phyloP scores from a whole-genome alignment of 1,140 invertebrate genomes.

The Venustaconcha ellipsiformis region DNA sequence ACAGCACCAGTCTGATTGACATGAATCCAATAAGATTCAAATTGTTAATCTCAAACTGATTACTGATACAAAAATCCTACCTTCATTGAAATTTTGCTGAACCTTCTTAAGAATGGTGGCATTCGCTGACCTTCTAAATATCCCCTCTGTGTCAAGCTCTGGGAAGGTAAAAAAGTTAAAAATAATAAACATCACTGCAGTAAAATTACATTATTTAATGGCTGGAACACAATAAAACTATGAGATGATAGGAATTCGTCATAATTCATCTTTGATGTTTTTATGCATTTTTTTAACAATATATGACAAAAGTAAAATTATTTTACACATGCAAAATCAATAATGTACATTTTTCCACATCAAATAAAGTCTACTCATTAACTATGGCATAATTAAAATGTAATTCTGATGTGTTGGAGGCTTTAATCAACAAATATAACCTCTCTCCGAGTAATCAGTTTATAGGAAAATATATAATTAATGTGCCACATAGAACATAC shows the following conservation, averaged over 20 bases:
- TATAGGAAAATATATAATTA: too few species aligned
- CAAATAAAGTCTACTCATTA: too few species aligned
- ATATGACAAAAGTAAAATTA: not conserved
- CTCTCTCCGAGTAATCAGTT: too few species aligned
- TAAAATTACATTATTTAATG: not conserved
- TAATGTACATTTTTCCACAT: not conserved
- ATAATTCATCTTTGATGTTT: not conserved
- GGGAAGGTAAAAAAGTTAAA: constrained; percentile 48
- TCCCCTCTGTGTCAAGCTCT: constrained; percentile 95
- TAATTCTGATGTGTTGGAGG: too few species aligned
- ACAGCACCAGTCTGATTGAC: not conserved
- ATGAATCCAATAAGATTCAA: too few species aligned
- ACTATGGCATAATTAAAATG: too few species aligned
- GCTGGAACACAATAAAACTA: not conserved
- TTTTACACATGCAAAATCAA: constrained; percentile 5
- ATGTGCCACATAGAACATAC: too few species aligned
- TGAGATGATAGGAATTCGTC: too few species aligned
- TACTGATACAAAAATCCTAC: constrained; percentile 70
- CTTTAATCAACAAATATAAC: too few species aligned
- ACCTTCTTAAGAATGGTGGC: constrained; percentile 85
- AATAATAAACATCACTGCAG: not conserved
- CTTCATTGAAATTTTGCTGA: constrained; percentile 87
- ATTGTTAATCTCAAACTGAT: too few species aligned
- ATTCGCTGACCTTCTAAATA: constrained; percentile 93
- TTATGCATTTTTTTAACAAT: not conserved